Conservation (phyloP, 2,797 vertebrate genomes). For the Mallotus villosus region DNA sequence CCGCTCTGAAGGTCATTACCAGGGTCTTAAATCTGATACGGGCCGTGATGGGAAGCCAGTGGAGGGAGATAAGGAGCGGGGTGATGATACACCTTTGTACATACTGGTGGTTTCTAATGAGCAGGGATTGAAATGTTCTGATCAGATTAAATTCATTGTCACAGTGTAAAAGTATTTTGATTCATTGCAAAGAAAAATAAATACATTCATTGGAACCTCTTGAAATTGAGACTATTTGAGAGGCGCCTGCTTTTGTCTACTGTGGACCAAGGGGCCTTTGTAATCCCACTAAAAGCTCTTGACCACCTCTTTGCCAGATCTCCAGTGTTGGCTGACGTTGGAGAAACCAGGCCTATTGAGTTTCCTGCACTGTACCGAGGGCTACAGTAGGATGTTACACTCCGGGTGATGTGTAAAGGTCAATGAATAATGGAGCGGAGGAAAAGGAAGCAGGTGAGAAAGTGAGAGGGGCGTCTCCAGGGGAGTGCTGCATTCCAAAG, state of each 20-base stretch:
- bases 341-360: slow-evolving; percentile 8
- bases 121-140: slow-evolving; percentile 10
- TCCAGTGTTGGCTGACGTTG: slow-evolving; percentile 9
- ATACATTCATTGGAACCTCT: no score
- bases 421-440: slow-evolving; percentile 63
- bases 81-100: background rate
- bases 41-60: no score
- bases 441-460: slow-evolving; percentile 35
- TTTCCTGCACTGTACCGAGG: slow-evolving; percentile 41
- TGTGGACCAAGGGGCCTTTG: background rate
- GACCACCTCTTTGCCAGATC: background rate
- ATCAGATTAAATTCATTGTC: background rate
- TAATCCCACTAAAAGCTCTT: slow-evolving; percentile 9
- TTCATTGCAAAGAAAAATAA: no score
- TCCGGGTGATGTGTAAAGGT: slow-evolving; percentile 37
- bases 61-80: no score
- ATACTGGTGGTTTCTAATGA: no score
- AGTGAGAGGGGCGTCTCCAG: slow-evolving; percentile 38
- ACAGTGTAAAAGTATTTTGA: no score
- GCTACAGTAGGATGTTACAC: slow-evolving; percentile 34
- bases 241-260: no score
- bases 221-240: no score
- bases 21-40: no score
- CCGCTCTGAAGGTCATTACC: no score
- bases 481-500: slow-evolving; percentile 31